Percentiles rank a stretch among this genome's conserved stretches.
Conservation (phyloP, 1,140 invertebrate genomes). For the Anagrus nilaparvatae region DNA sequence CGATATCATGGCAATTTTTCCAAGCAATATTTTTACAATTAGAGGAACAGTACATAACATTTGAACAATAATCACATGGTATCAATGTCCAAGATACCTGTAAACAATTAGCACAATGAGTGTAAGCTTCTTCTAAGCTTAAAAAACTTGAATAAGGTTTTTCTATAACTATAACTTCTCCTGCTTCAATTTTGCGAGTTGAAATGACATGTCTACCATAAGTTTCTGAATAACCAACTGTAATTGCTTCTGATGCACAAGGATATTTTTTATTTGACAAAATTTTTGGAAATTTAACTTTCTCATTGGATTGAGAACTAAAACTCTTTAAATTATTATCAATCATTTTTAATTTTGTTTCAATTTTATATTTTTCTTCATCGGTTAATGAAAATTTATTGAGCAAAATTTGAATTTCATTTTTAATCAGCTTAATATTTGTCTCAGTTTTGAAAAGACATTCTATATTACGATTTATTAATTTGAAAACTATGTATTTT, state of each 20-base stretch:
- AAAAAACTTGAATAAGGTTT: conserved; percentile 62
- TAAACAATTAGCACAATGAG: conserved; percentile 68
- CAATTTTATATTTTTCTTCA: neutral
- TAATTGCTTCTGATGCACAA: conserved; percentile 49
- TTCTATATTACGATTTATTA: conserved; percentile 19
- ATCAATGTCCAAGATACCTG: conserved; percentile 47
- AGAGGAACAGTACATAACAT: conserved; percentile 59
- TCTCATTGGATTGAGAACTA: no score
- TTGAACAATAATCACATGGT: conserved; percentile 54
- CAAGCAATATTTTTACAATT: conserved; percentile 53
- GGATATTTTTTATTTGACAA: conserved; percentile 38
- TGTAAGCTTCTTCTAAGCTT: conserved; percentile 45
- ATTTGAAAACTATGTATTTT: conserved; percentile 21
- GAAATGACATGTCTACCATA: conserved; percentile 58
- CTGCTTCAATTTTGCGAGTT: conserved; percentile 53
- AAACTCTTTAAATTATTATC: neutral
- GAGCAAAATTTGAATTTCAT: conserved; percentile 1
- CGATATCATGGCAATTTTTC: conserved; percentile 57
- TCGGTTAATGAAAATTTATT: neutral
- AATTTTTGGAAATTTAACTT: neutral
- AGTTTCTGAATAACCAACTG: conserved; percentile 44
- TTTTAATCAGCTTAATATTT: neutral
- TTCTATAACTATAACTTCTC: conserved; percentile 72
- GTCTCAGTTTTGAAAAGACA: conserved; percentile 14
- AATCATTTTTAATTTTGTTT: neutral